Evolutionary conservation across 2,797 vertebrate species (phyloP).

Genomic region (Enteromius unitaeniatus): DNA sequence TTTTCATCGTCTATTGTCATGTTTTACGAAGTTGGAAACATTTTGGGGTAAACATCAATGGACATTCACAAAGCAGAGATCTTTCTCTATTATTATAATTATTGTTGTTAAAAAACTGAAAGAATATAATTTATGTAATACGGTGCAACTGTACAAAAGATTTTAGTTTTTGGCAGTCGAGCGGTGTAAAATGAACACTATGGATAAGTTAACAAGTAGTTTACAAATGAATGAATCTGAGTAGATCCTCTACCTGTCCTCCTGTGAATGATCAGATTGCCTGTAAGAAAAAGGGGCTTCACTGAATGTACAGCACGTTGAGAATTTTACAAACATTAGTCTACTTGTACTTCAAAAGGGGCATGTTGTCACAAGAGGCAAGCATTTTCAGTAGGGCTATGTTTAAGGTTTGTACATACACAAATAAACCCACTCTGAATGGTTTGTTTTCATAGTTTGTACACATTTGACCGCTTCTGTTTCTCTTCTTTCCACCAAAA

Average conservation of each 20-base stretch:
- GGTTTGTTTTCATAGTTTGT: neutral
- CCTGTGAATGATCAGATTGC: neutral
- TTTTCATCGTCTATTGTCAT: neutral
- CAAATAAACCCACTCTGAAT: neutral
- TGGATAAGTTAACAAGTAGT: neutral
- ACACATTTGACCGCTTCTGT: neutral
- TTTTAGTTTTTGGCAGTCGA: too few species aligned
- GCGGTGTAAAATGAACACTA: neutral
- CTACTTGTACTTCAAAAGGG: neutral
- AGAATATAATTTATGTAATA: too few species aligned
- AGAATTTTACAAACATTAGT: neutral
- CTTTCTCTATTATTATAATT: neutral
- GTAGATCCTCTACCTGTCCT: constrained; percentile 1
- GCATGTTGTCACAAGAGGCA: neutral
- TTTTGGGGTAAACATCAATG: neutral
- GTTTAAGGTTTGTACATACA: neutral
- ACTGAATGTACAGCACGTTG: neutral
- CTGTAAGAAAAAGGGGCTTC: neutral
- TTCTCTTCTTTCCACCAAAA: neutral
- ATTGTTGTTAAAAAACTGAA: neutral
- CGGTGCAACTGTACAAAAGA: neutral
- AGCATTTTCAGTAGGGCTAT: neutral
- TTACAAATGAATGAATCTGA: neutral
- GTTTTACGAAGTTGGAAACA: neutral
- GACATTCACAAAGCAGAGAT: neutral